These are phyloP conservation scores for Schizothorax lantsangensis DNA, from an alignment of 2,797 vertebrate genomes.

Conservation along the genomic window DNA sequence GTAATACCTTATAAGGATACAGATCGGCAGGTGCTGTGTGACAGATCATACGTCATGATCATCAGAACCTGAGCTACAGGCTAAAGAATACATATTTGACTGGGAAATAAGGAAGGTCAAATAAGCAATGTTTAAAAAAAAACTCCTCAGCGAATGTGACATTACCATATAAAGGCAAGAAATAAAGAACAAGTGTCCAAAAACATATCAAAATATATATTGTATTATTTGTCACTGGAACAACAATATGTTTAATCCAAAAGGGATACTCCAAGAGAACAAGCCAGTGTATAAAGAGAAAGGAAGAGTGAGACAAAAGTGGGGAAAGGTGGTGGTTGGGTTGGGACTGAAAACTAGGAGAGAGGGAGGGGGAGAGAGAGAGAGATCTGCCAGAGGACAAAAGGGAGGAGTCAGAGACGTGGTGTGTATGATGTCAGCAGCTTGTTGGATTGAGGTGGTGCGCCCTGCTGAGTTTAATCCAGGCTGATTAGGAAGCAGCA, in stretches of 20 bases:
- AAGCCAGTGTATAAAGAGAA: neutral
- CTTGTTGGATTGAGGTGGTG: conserved; percentile 79
- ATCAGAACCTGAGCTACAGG: conserved; percentile 1
- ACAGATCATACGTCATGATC: conserved; percentile 58
- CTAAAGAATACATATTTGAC: conserved; percentile 49
- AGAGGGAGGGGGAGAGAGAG: conserved; percentile 50
- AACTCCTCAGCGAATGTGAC: neutral
- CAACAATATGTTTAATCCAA: neutral
- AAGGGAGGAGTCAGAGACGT: conserved; percentile 51
- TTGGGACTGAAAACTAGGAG: neutral
- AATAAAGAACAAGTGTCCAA: neutral
- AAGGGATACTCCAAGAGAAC: neutral
- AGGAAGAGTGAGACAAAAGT: neutral
- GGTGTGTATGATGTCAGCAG: conserved; percentile 74
- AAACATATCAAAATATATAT: neutral
- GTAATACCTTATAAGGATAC: conserved; percentile 70
- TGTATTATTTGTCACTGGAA: neutral
- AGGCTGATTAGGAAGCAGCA: conserved; percentile 77
- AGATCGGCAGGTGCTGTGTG: conserved; percentile 61
- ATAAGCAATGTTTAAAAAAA: conserved; percentile 14
- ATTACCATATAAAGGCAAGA: conserved; percentile 44
- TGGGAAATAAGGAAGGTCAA: conserved; percentile 49
- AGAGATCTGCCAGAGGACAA: conserved; percentile 5
- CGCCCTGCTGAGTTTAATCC: conserved; percentile 83
- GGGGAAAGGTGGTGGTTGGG: neutral